Percentiles rank a stretch among this genome's conserved stretches.
These are phyloP conservation scores for Kryptolebias ocellatus DNA, from an alignment of 2,797 vertebrate species.

Conservation along the genomic window DNA sequence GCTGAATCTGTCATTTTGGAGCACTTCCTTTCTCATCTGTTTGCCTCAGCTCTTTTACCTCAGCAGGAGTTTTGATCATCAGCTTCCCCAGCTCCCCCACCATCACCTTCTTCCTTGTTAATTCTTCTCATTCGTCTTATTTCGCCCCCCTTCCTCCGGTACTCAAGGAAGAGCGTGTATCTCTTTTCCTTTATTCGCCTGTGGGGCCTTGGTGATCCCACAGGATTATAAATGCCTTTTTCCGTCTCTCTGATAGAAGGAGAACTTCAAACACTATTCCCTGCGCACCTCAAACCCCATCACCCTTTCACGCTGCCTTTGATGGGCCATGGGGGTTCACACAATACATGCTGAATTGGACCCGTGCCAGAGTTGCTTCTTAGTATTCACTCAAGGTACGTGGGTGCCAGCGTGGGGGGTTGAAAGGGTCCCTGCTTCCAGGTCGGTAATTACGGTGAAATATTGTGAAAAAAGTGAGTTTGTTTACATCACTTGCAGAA, in stretches of 20 bases:
- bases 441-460: slow-evolving; percentile 81
- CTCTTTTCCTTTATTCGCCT: slow-evolving; percentile 59
- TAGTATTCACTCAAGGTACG: slow-evolving; percentile 81
- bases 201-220: slow-evolving; percentile 80
- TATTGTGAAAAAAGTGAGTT: slow-evolving; percentile 75
- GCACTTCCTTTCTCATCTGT: slow-evolving; percentile 54
- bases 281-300: slow-evolving; percentile 76
- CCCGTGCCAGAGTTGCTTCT: slow-evolving; percentile 76
- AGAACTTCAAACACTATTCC: slow-evolving; percentile 83
- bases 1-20: slow-evolving; percentile 61
- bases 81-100: slow-evolving; percentile 32
- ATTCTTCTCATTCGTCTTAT: slow-evolving; percentile 55
- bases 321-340: slow-evolving; percentile 78
- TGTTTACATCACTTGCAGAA: slow-evolving; percentile 79
- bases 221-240: slow-evolving; percentile 79
- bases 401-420: slow-evolving; percentile 79
- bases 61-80: slow-evolving; percentile 67
- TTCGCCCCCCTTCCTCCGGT: slow-evolving; percentile 57
- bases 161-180: slow-evolving; percentile 75
- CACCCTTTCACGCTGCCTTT: slow-evolving; percentile 77
- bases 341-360: slow-evolving; percentile 80
- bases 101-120: slow-evolving; percentile 46
- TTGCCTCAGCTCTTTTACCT: slow-evolving; percentile 53
- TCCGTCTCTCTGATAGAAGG: slow-evolving; percentile 77
- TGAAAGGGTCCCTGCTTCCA: slow-evolving; percentile 77